These are phyloP conservation scores for Bedellia somnulentella DNA, from an alignment of 2,888 invertebrate species.

Conservation along the genomic window DNA sequence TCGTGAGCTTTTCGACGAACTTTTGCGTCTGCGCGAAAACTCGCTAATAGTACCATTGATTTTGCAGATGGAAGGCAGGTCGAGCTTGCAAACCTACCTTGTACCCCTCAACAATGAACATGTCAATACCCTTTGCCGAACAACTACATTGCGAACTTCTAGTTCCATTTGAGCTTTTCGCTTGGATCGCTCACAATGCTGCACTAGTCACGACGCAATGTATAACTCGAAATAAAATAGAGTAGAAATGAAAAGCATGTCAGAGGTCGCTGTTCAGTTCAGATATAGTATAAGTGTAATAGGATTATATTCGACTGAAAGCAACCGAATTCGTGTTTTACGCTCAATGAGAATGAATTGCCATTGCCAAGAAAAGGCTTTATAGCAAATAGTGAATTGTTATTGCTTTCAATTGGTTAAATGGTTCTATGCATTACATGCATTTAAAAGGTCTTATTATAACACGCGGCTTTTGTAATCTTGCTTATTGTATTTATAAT, in stretches of 20 bases:
- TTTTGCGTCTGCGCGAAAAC: conserved; percentile 59
- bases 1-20: conserved; percentile 35
- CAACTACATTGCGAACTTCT: no score
- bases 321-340: conserved; percentile 29
- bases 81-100: conserved; percentile 48
- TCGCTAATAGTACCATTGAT: conserved; percentile 61
- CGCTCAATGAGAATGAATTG: conserved; percentile 45
- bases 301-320: conserved; percentile 10
- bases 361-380: conserved; percentile 27
- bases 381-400: conserved; percentile 5
- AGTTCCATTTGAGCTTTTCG: neutral
- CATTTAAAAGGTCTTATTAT: no score
- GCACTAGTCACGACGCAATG: conserved; percentile 2
- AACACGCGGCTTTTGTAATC: no score
- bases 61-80: conserved; percentile 61
- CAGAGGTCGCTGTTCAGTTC: neutral
- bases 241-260: neutral
- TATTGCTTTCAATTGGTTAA: conserved; percentile 3
- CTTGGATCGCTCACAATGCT: no score
- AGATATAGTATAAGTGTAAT: neutral
- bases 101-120: conserved; percentile 20
- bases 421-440: no score
- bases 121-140: conserved; percentile 8
- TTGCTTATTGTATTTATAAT: no score
- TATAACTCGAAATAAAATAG: neutral